Evolutionary conservation across 2,888 invertebrate species (phyloP), one percentile per base, ranked within the genome.

Genomic region (Ophion ellenae): DNA sequence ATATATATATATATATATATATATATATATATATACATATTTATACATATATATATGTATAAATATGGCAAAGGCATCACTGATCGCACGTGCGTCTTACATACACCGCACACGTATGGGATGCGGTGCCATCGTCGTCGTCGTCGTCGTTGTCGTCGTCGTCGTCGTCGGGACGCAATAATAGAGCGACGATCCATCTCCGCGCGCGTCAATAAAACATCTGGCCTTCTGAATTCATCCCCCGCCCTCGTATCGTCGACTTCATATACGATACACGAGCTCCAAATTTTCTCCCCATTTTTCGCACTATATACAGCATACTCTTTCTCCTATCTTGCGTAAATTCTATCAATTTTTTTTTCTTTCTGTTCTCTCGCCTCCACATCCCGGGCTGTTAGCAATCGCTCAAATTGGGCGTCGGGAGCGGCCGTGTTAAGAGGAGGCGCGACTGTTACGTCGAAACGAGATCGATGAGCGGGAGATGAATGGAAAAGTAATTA

Each of bases 151-250:
- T 1, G 40, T 40, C 40, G 40, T 40, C 40, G 40, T 40, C 40
- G 40, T 40, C 40, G 40, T 40, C 53, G 53, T 36, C 73, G 47
- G 63, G 66, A 75, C 83, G 78, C 85, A 87, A 85, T 83, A 87
- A 87, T 87, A 87, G 63, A 71, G 77, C 77, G 61, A 85, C 87
- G 87, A 87, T 87, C 87, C 83, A 87, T 87, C 87, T 70, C 83
- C 77, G 63, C 67, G 73, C 64, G 57, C 83, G 85, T 85, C 87
- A 81, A 87, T 87, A 85, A 83, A 87, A 85, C 87, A 87, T 87
- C 87, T 87, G 87, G 85, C 85, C 59, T 7, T 36, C 61, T 63
- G 66, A 40, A 73, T 47, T 63, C 67, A 45, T 59, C 57, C 53
- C 67, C 47, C 75, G 24, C 63, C 45, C 57, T 24, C 47, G 47